phyloP scores from a whole-genome alignment of 2,888 invertebrate species.

The Eupeodes luniger region DNA sequence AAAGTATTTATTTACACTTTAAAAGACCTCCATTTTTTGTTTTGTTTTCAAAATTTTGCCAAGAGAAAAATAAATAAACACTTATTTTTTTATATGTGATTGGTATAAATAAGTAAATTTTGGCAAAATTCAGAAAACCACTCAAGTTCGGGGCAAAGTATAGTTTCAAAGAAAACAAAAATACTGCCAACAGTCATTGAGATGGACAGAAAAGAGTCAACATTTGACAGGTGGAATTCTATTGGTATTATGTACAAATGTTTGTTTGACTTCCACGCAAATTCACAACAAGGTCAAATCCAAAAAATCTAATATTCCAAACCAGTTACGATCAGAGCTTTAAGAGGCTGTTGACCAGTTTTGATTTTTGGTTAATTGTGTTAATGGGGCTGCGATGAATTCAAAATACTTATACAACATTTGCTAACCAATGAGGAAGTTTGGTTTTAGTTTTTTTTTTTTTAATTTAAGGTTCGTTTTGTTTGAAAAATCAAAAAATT shows the following conservation, averaged over 20 bases:
- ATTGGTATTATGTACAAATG: neutral
- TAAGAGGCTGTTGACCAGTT: neutral
- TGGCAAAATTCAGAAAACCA: slow-evolving; percentile 17
- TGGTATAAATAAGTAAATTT: slow-evolving; percentile 10
- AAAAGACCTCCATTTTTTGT: slow-evolving; percentile 8
- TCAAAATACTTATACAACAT: neutral
- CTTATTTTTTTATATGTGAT: neutral
- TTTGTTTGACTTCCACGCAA: slow-evolving; percentile 8
- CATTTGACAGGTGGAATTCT: slow-evolving; percentile 39
- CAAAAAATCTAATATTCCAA: slow-evolving; percentile 33
- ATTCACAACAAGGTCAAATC: slow-evolving; percentile 45
- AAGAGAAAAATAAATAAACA: slow-evolving; percentile 4
- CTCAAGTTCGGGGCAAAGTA: slow-evolving; percentile 12
- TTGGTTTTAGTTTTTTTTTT: neutral
- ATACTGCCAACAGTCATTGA: slow-evolving; percentile 2
- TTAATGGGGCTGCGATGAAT: slow-evolving; percentile 6
- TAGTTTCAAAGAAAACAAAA: neutral
- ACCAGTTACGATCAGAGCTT: neutral
- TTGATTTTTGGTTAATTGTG: slow-evolving; percentile 1
- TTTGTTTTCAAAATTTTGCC: neutral
- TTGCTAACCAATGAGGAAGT: slow-evolving; percentile 14
- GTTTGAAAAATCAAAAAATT: neutral
- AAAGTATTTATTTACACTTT: slow-evolving; percentile 27
- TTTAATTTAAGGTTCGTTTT: neutral
- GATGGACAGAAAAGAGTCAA: slow-evolving; percentile 41